These are phyloP conservation scores for Mycteria americana DNA, from an alignment of 2,797 vertebrate genomes.

Conservation along the genomic window DNA sequence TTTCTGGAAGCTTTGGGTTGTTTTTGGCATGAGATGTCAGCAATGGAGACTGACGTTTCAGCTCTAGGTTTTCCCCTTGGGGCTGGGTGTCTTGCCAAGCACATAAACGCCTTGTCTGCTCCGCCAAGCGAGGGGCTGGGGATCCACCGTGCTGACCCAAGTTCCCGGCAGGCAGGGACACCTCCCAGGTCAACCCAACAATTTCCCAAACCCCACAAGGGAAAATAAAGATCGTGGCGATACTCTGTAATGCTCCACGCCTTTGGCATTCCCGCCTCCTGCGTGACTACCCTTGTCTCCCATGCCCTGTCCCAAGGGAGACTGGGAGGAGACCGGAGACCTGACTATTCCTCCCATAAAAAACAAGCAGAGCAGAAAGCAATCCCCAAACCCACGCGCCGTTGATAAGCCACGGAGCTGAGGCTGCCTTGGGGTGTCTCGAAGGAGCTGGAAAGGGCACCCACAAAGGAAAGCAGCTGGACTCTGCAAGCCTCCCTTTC, in stretches of 20 bases:
- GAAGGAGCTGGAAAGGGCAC: conserved; percentile 1
- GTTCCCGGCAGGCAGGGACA: not conserved
- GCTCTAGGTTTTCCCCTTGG: not conserved
- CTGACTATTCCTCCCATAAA: not conserved
- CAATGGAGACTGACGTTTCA: not conserved
- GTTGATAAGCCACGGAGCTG: not conserved
- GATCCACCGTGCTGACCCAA: not conserved
- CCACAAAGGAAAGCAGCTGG: not conserved
- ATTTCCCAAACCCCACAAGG: not conserved
- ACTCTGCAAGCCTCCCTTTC: not conserved
- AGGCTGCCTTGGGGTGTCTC: not conserved
- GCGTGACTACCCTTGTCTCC: not conserved
- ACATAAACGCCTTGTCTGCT: not conserved
- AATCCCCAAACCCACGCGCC: not conserved
- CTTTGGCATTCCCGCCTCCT: not conserved
- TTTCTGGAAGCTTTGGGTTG: not conserved
- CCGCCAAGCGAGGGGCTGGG: not conserved
- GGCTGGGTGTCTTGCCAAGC: not conserved
- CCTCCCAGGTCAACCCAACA: not conserved
- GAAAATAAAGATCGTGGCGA: not conserved
- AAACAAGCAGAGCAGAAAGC: not conserved
- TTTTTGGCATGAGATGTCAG: not conserved
- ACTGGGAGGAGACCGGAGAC: not conserved
- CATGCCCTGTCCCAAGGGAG: not conserved
- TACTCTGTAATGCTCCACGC: not conserved